Evolutionary conservation across 2,113 vertebrate genomes (phyloP), one percentile per base, ranked within the genome.

Genomic region (Antechinus stuartii): DNA sequence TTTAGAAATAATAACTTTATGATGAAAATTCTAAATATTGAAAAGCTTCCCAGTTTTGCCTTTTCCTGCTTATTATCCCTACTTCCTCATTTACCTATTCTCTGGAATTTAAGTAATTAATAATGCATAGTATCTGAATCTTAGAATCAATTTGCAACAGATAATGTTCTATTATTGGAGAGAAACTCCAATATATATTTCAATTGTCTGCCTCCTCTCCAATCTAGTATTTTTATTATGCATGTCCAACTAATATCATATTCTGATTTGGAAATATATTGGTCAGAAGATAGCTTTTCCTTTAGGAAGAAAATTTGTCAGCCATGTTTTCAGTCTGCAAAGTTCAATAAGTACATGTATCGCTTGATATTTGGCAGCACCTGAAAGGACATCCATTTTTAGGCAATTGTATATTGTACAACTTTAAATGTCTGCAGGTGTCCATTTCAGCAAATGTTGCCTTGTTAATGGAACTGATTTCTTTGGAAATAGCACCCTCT

Each of bases 401-500:
- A 95, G 89, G 95, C 92, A 93, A 1, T 91, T 95, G 94, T 93
- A 0, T 94, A 96, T 94, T 93, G 90, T 89, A 49, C 76, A 68
- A 94, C 56, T 95, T 96, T 96, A 92, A 92, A 96, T 91, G 97
- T 97, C 96, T 92, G 95, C 91, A 95, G 97, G 97, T 46, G 76
- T 94, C 89, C 95, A 94, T 91, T 95, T 97, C 56, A 10, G 89
- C 35, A 91, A 97, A 93, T 8, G 16, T 23, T 89, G 92, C 0
- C 47, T 55, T 92, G 50, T n/a, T 68, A 89, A 30, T 8, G 7
- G 3, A 0, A 47, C 52, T 0, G 0, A 96, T 98, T 98, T 90
- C 97, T 97, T 98, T 97, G 98, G 91, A 92, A 94, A 98, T 55
- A 98, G 98, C 98, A 95, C 98, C 98, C 98, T 93, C 98, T 99